Evolutionary conservation across 1,140 invertebrate species (phyloP), one percentile per base, ranked within the genome.

Genomic region (Ctenoplectra terminalis): DNA sequence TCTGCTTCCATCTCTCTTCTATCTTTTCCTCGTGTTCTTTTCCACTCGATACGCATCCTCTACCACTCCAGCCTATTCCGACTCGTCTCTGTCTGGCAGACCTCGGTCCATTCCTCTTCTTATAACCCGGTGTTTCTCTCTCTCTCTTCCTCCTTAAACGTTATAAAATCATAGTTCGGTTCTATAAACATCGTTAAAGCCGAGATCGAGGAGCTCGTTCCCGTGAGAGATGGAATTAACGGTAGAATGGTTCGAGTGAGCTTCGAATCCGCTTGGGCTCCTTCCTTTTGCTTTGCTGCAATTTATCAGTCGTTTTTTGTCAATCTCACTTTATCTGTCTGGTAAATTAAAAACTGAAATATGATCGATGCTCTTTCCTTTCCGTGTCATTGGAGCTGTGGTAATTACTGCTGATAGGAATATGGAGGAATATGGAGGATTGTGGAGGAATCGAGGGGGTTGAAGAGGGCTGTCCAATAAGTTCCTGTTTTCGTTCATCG

Each of bases 1-100:
- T 88, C 80, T 85, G 64, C 79, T 29, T 23, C 40, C 43, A 40
- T 78, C 48, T 26, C 29, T n/a, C 13, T n/a, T 50, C 29, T 37
- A 23, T 52, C 63, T 11, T 52, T 56, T 37, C 37, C 56, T 46
- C 52, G 37, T 26, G 26, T 67, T 71, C 69, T 29, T 46, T 29
- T 64, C 52, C 11, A 8, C 52, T 26, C 34, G 34, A 64, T 61
- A 54, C 69, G 20, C 26, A 8, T 66, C 56, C 34, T 40, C 23
- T n/a, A n/a, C 23, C 37, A 15, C 37, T 66, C 37, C 63, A 17
- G 40, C 20, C 20, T n/a, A 13, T 40, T 6, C n/a, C 50, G 11
- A 31, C 31, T 67, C 29, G 61, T 29, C 37, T 43, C 31, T 31
- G 20, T 46, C 37, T 31, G 15, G 37, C 48, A 7, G 29, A 15